These are phyloP conservation scores for Typhlichthys subterraneus DNA, from an alignment of 2,797 vertebrate genomes.

Conservation along the genomic window DNA sequence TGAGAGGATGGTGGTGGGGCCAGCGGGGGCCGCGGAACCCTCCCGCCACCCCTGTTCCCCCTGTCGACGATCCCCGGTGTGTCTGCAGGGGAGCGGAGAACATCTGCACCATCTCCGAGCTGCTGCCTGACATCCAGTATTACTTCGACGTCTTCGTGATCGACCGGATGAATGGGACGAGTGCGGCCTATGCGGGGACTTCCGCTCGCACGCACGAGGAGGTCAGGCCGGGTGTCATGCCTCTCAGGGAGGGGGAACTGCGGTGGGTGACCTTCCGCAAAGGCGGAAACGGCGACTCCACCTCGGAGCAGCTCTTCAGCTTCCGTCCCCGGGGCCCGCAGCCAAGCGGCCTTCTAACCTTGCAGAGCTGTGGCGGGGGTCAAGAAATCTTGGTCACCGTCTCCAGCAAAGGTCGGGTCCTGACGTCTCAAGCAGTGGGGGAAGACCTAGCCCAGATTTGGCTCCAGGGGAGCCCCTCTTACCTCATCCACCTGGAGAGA, in stretches of 20 bases:
- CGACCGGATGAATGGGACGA: constrained; percentile 82
- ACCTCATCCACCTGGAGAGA: constrained; percentile 80
- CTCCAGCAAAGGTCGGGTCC: constrained; percentile 73
- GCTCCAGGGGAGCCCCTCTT: constrained; percentile 82
- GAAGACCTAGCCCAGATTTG: constrained; percentile 81
- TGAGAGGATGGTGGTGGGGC: constrained; percentile 79
- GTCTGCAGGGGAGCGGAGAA: constrained; percentile 83
- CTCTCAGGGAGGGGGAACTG: constrained; percentile 84
- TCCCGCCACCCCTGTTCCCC: constrained; percentile 36
- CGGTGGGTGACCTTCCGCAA: constrained; percentile 78
- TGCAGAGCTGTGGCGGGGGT: constrained; percentile 79
- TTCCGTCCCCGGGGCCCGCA: constrained; percentile 82
- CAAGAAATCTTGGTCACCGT: constrained; percentile 79
- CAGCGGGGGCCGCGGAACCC: constrained; percentile 60
- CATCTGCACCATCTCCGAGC: constrained; percentile 82
- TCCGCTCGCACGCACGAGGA: constrained; percentile 83
- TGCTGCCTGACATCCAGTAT: constrained; percentile 84
- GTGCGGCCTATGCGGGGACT: constrained; percentile 80
- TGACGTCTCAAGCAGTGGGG: constrained; percentile 76
- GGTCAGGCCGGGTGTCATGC: constrained; percentile 70
- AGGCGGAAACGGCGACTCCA: constrained; percentile 41
- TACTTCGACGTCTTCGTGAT: constrained; percentile 90
- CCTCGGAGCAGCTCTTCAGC: constrained; percentile 69
- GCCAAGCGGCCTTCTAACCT: constrained; percentile 84
- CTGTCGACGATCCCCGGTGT: constrained; percentile 74